Evolutionary conservation across 2,888 invertebrate species (phyloP).

Genomic region (Synergus gifuensis): DNA sequence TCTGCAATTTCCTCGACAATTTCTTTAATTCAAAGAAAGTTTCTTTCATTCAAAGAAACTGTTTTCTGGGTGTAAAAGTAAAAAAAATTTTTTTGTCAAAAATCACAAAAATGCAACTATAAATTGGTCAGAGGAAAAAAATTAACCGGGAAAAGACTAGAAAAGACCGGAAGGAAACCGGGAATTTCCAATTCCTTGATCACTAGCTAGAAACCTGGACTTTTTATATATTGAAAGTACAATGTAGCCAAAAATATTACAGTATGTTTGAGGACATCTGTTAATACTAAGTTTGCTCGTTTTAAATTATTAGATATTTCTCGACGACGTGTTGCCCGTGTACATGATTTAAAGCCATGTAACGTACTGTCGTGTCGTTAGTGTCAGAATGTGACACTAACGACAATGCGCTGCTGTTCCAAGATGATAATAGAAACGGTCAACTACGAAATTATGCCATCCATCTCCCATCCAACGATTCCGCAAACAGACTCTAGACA

Average conservation of each 20-base stretch:
- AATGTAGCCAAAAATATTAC: background rate
- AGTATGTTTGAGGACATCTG: background rate
- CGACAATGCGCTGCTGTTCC: slow-evolving; percentile 18
- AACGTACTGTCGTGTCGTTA: slow-evolving; percentile 28
- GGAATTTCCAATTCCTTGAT: too few species aligned
- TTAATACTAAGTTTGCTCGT: background rate
- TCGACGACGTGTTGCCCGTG: slow-evolving; percentile 15
- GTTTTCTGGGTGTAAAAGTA: too few species aligned
- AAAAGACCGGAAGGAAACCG: too few species aligned
- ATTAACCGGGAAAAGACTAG: too few species aligned
- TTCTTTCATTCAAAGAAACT: too few species aligned
- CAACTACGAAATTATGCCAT: slow-evolving; percentile 33
- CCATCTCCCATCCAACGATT: slow-evolving; percentile 10
- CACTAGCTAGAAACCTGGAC: too few species aligned
- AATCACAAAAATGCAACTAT: too few species aligned
- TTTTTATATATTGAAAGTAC: background rate
- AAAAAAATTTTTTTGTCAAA: too few species aligned
- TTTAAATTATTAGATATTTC: background rate
- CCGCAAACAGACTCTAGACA: background rate
- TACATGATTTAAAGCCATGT: slow-evolving; percentile 14
- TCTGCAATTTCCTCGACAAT: too few species aligned
- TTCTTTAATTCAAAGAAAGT: too few species aligned
- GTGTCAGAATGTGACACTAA: slow-evolving; percentile 24
- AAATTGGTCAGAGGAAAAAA: too few species aligned
- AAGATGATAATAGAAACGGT: slow-evolving; percentile 40